phyloP scores from a whole-genome alignment of 1,140 invertebrate species.

The Oncopodura yosiiana region DNA sequence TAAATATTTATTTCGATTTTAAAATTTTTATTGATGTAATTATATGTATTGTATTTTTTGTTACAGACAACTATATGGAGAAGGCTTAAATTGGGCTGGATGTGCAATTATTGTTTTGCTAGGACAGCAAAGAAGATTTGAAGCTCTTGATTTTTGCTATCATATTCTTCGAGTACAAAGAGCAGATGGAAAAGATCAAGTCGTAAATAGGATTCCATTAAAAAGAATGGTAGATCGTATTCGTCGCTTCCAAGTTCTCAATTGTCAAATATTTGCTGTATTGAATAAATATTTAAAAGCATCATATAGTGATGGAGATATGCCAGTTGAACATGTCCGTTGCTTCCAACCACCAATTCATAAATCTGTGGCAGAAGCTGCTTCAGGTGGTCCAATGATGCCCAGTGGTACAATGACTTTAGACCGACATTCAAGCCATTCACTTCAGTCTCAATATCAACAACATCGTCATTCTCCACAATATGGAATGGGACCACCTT shows the following conservation, averaged over 20 bases:
- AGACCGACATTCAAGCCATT: slow-evolving; percentile 25
- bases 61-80: slow-evolving; percentile 88
- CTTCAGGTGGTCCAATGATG: neutral
- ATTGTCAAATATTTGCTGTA: slow-evolving; percentile 96
- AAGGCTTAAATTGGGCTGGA: slow-evolving; percentile 97
- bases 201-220: slow-evolving; percentile 87
- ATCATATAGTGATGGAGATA: slow-evolving; percentile 59
- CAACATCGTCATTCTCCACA: slow-evolving; percentile 40
- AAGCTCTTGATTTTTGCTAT: slow-evolving; percentile 97
- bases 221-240: slow-evolving; percentile 97
- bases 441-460: slow-evolving; percentile 36
- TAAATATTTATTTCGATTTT: neutral
- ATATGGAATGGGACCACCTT: too few relatives aligned
- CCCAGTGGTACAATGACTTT: slow-evolving; percentile 33
- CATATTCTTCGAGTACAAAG: slow-evolving; percentile 93
- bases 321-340: slow-evolving; percentile 88
- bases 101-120: slow-evolving; percentile 96
- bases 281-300: slow-evolving; percentile 90
- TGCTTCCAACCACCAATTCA: slow-evolving; percentile 92
- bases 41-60: slow-evolving; percentile 28
- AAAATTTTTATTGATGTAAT: neutral
- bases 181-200: slow-evolving; percentile 92
- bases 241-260: slow-evolving; percentile 91
- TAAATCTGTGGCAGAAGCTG: slow-evolving; percentile 50
- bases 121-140: slow-evolving; percentile 91